phyloP scores from a whole-genome alignment of 2,113 vertebrate genomes.

The Athene cunicularia region DNA sequence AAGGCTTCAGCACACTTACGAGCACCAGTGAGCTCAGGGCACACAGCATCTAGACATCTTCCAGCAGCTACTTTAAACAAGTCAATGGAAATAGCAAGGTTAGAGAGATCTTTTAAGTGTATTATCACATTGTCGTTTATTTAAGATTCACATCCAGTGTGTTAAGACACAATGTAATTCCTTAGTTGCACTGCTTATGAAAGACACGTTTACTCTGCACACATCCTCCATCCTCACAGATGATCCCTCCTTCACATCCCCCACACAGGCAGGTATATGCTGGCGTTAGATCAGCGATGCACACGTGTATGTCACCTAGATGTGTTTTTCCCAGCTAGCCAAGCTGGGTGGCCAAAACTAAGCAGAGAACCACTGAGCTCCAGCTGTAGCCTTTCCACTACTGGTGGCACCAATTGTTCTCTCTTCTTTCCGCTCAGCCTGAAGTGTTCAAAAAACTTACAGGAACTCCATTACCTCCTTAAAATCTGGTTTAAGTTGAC shows the following conservation, averaged over 20 bases:
- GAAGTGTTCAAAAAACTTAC: not conserved
- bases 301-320: rapidly evolving
- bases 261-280: not conserved
- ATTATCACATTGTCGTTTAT: not conserved
- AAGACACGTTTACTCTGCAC: not conserved
- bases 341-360: not conserved
- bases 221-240: not conserved
- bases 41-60: not conserved
- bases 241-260: not conserved
- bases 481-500: conserved; percentile 3
- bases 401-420: not conserved
- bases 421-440: not conserved
- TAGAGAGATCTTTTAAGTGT: not conserved
- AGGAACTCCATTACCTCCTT: not conserved
- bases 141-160: not conserved
- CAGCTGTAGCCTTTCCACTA: not conserved
- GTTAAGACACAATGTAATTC: not conserved
- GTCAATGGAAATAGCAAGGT: not conserved
- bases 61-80: not conserved
- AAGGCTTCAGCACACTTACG: rapidly evolving
- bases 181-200: not conserved
- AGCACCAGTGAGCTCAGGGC: not conserved
- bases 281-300: not conserved
- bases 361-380: not conserved
- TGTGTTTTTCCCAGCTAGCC: not conserved